Conservation (phyloP, 1,140 invertebrate genomes). For the Manduca sexta region DNA sequence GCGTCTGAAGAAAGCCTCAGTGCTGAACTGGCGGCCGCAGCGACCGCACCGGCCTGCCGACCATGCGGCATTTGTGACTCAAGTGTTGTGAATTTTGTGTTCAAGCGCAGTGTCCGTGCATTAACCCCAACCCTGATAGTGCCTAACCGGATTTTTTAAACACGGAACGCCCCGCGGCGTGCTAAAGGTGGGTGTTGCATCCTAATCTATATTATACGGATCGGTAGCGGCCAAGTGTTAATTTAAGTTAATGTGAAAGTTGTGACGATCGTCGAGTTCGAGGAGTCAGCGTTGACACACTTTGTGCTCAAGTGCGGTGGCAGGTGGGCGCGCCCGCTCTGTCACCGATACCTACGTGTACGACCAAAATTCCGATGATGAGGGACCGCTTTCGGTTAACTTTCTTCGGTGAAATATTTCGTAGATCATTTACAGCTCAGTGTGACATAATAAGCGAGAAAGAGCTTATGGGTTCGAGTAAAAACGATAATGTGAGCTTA, state of each 20-base stretch:
- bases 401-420: slow-evolving; percentile 42
- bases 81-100: slow-evolving; percentile 62
- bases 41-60: slow-evolving; percentile 58
- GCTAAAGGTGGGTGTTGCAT: slow-evolving; percentile 49
- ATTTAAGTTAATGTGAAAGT: slow-evolving; percentile 72
- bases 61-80: slow-evolving; percentile 61
- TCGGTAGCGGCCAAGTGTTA: slow-evolving; percentile 39
- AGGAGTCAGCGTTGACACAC: slow-evolving; percentile 64
- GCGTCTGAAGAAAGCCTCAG: slow-evolving; percentile 66
- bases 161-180: slow-evolving; percentile 47
- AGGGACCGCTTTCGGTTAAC: slow-evolving; percentile 61
- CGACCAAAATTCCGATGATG: slow-evolving; percentile 65
- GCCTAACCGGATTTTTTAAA: slow-evolving; percentile 63
- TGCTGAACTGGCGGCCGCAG: slow-evolving; percentile 61
- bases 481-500: too few relatives aligned
- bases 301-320: slow-evolving; percentile 62
- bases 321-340: slow-evolving; percentile 54
- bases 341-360: slow-evolving; percentile 36
- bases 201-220: slow-evolving; percentile 21
- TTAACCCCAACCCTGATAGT: slow-evolving; percentile 70
- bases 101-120: slow-evolving; percentile 61
- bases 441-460: too few relatives aligned
- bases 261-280: slow-evolving; percentile 55
- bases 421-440: neutral
- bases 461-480: too few relatives aligned